Base-by-base conservation (phyloP, 2,888 invertebrate species). In the Anorthoa munda region DNA sequence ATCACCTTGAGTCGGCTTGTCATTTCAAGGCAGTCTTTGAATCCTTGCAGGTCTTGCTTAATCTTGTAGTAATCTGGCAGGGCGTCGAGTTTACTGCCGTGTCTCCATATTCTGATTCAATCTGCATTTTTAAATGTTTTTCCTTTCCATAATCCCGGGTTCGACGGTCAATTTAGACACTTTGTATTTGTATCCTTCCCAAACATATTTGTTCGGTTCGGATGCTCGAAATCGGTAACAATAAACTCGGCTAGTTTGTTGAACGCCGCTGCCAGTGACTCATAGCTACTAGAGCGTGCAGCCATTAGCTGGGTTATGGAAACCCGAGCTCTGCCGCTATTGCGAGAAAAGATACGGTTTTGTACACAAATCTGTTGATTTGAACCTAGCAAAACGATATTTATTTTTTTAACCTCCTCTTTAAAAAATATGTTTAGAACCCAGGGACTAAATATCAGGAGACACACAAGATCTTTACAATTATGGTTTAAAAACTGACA, bases 231-330 rank as follows among this genome's bases (percentile, higher is more conserved):
- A 70, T 68, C 58, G 48, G 67, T 56, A 73, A 73, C 85, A 77
- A 81, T 81, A 66, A 73, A 82, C 53, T 84, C 18, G 12, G 50
- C 31, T 81, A 68, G 70, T 75, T 81, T 82, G 72, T 81, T 71
- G 59, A 56, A 58, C 77, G 58, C 70, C 39, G 26, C 66, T 65
- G 55, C 60, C 50, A 53, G 59, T 81, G 81, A 81, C 55, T 84
- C 84, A 84, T 65, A 71, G 81, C 84, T 66, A 81, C 81, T 75
- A 81, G 81, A 84, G 81, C 81, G 76, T 84, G 66, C 61, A 71
- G 65, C 84, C 53, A 81, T 80, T 80, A 67, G 63, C 78, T 77
- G 39, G 77, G 76, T 71, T 68, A 72, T 77, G 82, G 78, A 66
- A 72, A 46, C 55, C 39, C 56, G 66, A 61, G 60, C 58, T 60